Base-by-base conservation (phyloP, 2,113 vertebrate species). In the Boulengeromyrus knoepffleri region DNA sequence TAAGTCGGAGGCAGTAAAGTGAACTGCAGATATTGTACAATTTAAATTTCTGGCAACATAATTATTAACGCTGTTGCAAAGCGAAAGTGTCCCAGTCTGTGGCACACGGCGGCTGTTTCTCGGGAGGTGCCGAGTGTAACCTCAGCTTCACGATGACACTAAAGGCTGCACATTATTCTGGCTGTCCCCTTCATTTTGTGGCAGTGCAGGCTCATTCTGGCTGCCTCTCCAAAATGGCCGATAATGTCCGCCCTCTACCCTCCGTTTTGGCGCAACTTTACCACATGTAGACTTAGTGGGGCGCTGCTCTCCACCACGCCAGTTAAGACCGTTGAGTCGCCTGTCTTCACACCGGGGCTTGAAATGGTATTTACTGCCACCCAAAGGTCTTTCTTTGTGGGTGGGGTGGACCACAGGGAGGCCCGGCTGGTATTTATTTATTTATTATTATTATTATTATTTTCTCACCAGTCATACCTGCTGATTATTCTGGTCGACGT, bases 201-300 rank as follows among this genome's bases (percentile, higher is more conserved):
- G 97, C 96, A 95, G 92, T 94, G 96, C 95, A 94, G 95, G 95
- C 95, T 94, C 92, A 93, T 56, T 85, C 89, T 94, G 42, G 42
- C 95, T 95, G 97, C 96, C 96, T 97, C 96, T 93, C 96, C 97
- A 97, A 97, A 98, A 97, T 97, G 97, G 97, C 97, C 96, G 91
- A 96, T 96, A 97, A 97, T 97, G 96, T 97, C 96, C 95, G 95
- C 95, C 95, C 96, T 58, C 24, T n/a, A 96, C 94, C 94, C 95
- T 96, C 96, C 95, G 95, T 96, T 96, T 93, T 94, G 96, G 53
- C 80, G 21, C 89, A 62, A 6, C 39, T 58, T 85, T 62, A 36
- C 77, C 80, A 31, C 15, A 53, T 21, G 52, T 96, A 96, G 94
- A 95, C 94, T 92, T 95, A 95, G 96, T 93, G 94, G 94, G 96